Base-by-base conservation (phyloP, 2,888 invertebrate genomes). In the Halictus quadricinctus region DNA sequence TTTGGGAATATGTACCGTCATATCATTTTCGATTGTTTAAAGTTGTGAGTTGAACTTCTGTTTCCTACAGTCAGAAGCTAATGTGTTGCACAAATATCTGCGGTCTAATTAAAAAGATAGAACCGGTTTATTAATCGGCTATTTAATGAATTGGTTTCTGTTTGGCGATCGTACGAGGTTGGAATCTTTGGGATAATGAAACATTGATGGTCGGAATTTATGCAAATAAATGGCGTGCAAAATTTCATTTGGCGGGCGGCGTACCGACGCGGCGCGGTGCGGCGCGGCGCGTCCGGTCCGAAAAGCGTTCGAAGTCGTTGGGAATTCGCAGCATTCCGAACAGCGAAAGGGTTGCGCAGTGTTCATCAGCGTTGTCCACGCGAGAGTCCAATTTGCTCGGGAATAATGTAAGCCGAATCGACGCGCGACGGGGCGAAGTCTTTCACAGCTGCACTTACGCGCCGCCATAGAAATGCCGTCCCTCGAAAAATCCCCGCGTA, bases 401-500 rank as follows among this genome's bases (percentile, higher is more conserved):
- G 79, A 84, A 84, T 84, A 84, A 84, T 79, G 79, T 79, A 84
- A 84, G 75, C 76, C 76, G 84, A 84, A 43, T 84, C 84, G 79
- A 60, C 84, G 84, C 72, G 84, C 74, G 43, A 25, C 75, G 43
- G 46, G 50, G 54, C 69, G 29, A 36, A 46, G 72, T 76, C 82
- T 78, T 79, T 80, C 66, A 60, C 82, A 77, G 77, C 79, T 80
- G 80, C 79, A 85, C 80, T 88, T 81, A 84, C 80, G 41, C 66
- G 84, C 77, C 84, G 76, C 83, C 85, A 85, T 86, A 81, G 78
- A 85, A 88, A 80, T 80, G 58, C 70, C 69, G 58, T 89, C 80
- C 82, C 84, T 85, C 80, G 81, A 86, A 84, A 83, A 87, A 81
- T 83, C 83, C 81, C 77, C 78, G 70, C 81, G 86, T 86, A 88